Conservation (phyloP, 2,888 invertebrate species). For the Druceiella hillmani region DNA sequence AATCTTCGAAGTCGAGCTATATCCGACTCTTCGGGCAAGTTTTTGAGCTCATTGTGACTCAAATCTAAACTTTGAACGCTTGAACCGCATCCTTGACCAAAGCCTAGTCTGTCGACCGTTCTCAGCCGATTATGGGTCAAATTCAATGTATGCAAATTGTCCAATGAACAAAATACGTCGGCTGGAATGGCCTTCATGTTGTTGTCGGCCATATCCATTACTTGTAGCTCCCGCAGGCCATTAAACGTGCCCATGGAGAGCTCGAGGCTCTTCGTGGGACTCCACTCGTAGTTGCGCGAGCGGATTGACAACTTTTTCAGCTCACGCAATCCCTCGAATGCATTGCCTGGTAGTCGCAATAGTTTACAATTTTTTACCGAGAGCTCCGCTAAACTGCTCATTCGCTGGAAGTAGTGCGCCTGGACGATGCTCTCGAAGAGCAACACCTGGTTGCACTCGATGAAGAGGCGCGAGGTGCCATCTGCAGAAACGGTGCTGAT, state of each 20-base stretch:
- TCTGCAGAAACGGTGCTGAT: constrained; percentile 58
- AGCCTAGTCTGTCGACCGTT: constrained; percentile 71
- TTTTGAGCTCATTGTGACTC: constrained; percentile 72
- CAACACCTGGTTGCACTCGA: constrained; percentile 73
- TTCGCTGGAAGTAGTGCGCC: constrained; percentile 63
- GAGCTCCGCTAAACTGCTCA: constrained; percentile 70
- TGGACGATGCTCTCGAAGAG: constrained; percentile 74
- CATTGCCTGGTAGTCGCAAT: constrained; percentile 65
- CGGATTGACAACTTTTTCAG: constrained; percentile 73
- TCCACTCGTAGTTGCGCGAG: constrained; percentile 79
- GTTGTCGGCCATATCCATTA: constrained; percentile 76
- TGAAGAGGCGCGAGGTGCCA: constrained; percentile 64
- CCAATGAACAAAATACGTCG: constrained; percentile 72
- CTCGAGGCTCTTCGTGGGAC: constrained; percentile 67
- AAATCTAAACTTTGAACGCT: constrained; percentile 74
- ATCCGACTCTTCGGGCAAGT: constrained; percentile 68
- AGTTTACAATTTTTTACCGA: constrained; percentile 76
- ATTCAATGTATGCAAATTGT: constrained; percentile 76
- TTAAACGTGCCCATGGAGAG: constrained; percentile 65
- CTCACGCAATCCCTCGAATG: constrained; percentile 75
- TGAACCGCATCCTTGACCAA: constrained; percentile 58
- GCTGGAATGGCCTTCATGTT: constrained; percentile 77
- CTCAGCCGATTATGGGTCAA: constrained; percentile 79
- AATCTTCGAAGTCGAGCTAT: constrained; percentile 71
- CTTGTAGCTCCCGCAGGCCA: constrained; percentile 74